phyloP scores from a whole-genome alignment of 2,113 vertebrate genomes.

The Phrynosoma blainvillii region DNA sequence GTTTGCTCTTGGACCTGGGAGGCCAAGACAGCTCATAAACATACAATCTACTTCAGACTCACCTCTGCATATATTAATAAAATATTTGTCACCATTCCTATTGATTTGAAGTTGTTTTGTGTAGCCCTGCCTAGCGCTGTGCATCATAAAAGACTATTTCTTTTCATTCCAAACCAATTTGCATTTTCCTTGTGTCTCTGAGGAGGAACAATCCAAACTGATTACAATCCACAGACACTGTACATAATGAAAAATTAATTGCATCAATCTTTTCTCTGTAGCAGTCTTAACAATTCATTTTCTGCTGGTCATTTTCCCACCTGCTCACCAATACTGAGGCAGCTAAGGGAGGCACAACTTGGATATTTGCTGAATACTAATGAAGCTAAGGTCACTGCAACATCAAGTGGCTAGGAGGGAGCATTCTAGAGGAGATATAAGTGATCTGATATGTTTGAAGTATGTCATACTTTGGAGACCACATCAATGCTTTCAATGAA shows the following conservation, averaged over 20 bases:
- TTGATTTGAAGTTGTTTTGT: conserved; percentile 70
- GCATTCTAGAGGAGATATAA: conserved; percentile 64
- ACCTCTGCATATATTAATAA: conserved; percentile 67
- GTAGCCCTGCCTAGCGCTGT: conserved; percentile 51
- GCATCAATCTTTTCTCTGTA: conserved; percentile 84
- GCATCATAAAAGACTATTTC: conserved; percentile 70
- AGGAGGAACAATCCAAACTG: conserved; percentile 79
- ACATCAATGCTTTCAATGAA: conserved; percentile 48
- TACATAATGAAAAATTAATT: conserved; percentile 88
- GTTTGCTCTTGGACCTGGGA: not conserved
- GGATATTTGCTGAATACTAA: conserved; percentile 79
- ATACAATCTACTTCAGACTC: conserved; percentile 38
- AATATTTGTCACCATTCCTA: conserved; percentile 67
- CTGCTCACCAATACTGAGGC: conserved; percentile 77
- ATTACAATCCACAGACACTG: conserved; percentile 80
- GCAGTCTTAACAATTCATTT: conserved; percentile 85
- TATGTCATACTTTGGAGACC: conserved; percentile 53
- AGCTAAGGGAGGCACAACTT: conserved; percentile 75
- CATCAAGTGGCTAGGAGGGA: conserved; percentile 38
- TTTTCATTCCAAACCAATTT: conserved; percentile 75
- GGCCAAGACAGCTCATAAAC: conserved; percentile 46
- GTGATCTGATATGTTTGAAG: conserved; percentile 59
- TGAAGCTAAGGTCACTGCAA: conserved; percentile 75
- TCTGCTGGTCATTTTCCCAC: conserved; percentile 82
- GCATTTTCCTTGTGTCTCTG: conserved; percentile 79